A percentile compares a stretch with the other conserved stretches of the same genome.
Evolutionary conservation across 1,140 invertebrate species (phyloP).

Genomic region (Drosophila quadrilineata): DNA sequence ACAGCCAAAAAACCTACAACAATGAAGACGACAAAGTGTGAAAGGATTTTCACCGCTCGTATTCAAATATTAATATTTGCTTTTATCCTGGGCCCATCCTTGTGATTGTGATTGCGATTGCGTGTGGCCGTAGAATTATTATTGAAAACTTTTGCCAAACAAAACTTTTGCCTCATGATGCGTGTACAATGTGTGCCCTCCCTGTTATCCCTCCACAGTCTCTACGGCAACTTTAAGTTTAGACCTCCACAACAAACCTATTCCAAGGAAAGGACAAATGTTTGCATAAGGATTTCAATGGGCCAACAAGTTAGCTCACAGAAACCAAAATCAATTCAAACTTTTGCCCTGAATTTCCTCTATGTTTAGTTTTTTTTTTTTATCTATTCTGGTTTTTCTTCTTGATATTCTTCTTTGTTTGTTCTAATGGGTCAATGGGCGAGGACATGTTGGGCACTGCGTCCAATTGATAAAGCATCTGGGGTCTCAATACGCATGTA

Average conservation of each 20-base stretch:
- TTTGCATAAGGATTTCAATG: conserved; percentile 47
- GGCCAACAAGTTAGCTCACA: conserved; percentile 25
- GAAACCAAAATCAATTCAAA: conserved; percentile 65
- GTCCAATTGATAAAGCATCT: conserved; percentile 19
- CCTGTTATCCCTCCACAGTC: not conserved
- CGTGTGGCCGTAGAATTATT: conserved; percentile 11
- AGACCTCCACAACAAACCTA: not conserved
- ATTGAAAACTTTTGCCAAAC: conserved; percentile 21
- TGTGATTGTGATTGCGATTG: conserved; percentile 38
- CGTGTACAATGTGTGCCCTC: not conserved
- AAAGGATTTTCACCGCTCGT: conserved; percentile 70
- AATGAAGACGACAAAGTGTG: conserved; percentile 25
- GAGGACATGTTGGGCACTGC: no score
- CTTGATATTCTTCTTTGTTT: conserved; percentile 3
- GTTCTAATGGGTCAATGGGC: conserved; percentile 22
- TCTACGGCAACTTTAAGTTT: conserved; percentile 17
- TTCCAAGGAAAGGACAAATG: conserved; percentile 31
- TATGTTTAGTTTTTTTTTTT: conserved; percentile 7
- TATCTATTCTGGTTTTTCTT: not conserved
- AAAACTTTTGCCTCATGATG: not conserved
- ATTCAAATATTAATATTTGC: conserved; percentile 78
- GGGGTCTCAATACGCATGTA: conserved; percentile 2
- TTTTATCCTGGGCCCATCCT: conserved; percentile 25
- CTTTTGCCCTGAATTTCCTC: conserved; percentile 25
- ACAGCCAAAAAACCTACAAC: conserved; percentile 36